Evolutionary conservation across 2,888 invertebrate genomes (phyloP), one percentile per base, ranked within the genome.

Genomic region (Ichneumon xanthorius): DNA sequence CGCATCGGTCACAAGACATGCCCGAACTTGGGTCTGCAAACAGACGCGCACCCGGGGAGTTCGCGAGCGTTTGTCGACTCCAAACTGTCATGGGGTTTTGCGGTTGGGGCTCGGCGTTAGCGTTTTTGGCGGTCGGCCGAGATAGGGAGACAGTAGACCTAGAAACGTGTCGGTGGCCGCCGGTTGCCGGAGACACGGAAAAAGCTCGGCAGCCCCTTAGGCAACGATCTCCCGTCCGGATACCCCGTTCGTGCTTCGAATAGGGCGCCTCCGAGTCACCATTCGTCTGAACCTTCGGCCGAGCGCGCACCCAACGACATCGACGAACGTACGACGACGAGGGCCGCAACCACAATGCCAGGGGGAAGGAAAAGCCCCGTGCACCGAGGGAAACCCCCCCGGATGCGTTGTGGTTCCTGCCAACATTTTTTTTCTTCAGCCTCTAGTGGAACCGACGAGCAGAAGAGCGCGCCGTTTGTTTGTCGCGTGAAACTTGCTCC

Each of bases 91-190:
- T 67, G 75, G 71, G 30, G 22, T 82, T 30, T 82, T 80, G 67
- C 71, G 16, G n/a, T 16, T 26, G 50, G 30, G 73, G 71, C 58
- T 75, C 71, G 75, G 11, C 72, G 67, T 80, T 80, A 82, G 82
- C 76, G 79, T 82, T 85, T 82, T 85, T 85, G 82, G 82, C 85
- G 82, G 82, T 79, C 37, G 71, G 82, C 76, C 85, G 82, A 85
- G 82, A 71, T 65, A 76, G 37, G 71, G 58, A 67, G 48, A 65
- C 26, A 26, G 73, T 53, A 30, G 72, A 78, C n/a, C 75, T 40
- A 50, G 68, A 58, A 26, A 45, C 55, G 81, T 55, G 65, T 68
- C 61, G 61, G 78, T 19, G n/a, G 30, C 55, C 73, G 55, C 40
- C 48, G 30, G 70, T 65, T 50, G 19, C 65, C 19, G 48, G 26